These are phyloP conservation scores for Anguilla anguilla DNA, from an alignment of 2,797 vertebrate genomes.

Conservation along the genomic window DNA sequence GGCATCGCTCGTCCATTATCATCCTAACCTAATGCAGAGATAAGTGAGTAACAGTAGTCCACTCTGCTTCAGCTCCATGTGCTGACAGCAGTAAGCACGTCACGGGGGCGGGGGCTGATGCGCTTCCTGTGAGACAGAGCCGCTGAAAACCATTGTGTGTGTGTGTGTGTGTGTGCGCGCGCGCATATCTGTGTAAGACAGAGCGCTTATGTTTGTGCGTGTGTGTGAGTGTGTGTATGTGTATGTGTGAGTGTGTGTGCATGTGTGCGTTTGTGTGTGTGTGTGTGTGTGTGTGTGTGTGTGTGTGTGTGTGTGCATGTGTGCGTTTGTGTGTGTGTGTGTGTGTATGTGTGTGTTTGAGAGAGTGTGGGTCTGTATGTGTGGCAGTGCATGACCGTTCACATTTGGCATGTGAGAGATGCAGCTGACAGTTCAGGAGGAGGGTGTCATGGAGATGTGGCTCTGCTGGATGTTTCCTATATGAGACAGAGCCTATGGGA, in stretches of 20 bases:
- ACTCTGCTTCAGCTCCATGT: conserved; percentile 39
- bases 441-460: not conserved
- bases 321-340: conserved; percentile 29
- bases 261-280: conserved; percentile 2
- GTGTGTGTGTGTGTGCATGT: conserved; percentile 24
- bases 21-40: conserved; percentile 40
- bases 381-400: not conserved
- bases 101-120: conserved; percentile 39
- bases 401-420: not conserved
- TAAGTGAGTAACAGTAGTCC: conserved; percentile 49
- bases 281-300: conserved; percentile 36
- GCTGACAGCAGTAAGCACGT: conserved; percentile 48
- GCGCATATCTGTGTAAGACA: not conserved
- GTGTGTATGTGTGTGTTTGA: not conserved
- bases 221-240: conserved; percentile 23
- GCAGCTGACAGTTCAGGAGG: conserved; percentile 9
- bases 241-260: not conserved
- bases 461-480: not conserved
- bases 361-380: not conserved
- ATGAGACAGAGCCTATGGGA: not conserved
- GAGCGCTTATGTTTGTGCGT: not conserved
- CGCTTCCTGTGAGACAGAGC: conserved; percentile 41
- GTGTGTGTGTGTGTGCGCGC: conserved; percentile 12
- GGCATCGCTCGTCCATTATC: conserved; percentile 33
- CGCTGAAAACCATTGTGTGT: conserved; percentile 47